Evolutionary conservation across 2,888 invertebrate genomes (phyloP), one percentile per base, ranked within the genome.

Genomic region (Lutraria lutraria): DNA sequence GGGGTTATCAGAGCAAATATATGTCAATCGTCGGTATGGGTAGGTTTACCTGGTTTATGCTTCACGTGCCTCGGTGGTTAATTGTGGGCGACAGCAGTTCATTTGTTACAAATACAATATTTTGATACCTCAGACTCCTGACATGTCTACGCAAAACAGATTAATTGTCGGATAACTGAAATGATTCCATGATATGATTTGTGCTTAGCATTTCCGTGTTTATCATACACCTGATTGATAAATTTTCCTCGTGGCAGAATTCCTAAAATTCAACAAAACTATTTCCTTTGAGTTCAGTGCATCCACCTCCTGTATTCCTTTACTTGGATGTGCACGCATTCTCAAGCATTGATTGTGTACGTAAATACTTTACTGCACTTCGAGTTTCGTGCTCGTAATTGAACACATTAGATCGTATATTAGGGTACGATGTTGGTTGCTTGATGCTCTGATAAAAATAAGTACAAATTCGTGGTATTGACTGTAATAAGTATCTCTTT

Each of bases 61-160:
- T 15, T 85, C 54, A 29, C 15, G 12, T 79, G 56, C n/a, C 80
- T 29, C 0, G 60, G 56, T 85, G 79, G 19, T 85, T 85, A 80
- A 85, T 85, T n/a, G n/a, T 16, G 15, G 60, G 43, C 60, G 85
- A 79, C 85, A 85, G 79, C 21, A 54, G 34, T 56, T 60, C 43
- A 43, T 80, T 80, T 16, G 80, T 54, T 60, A 85, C 29, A 31
- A 80, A 79, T 60, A 85, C 80, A 53, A 31, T 85, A 12, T 29
- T 29, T 16, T 53, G 43, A 29, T 60, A 25, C 53, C 53, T 19
- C 31, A 76, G 84, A 84, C 76, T 31, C 29, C 80, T 80, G 34
- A 53, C 53, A 79, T 85, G 60, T 31, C 60, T 79, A 1, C 34
- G 60, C 19, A 80, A 60, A 34, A 56, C 34, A 76, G 53, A 79